phyloP scores from a whole-genome alignment of 1,140 invertebrate genomes.

The Micrasema longulum region DNA sequence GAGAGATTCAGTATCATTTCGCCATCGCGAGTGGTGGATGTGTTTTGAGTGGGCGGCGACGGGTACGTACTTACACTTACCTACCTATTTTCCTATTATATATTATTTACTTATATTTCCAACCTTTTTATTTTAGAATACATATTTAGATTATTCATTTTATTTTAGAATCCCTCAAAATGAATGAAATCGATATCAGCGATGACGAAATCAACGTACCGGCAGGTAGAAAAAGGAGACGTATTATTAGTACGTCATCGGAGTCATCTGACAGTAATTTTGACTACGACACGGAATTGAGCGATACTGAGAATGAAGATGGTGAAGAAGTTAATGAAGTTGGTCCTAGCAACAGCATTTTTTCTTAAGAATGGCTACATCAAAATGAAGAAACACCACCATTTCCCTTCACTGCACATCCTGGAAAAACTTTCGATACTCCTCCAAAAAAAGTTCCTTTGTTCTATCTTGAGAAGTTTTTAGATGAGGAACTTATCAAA shows the following conservation, averaged over 20 bases:
- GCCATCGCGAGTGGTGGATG: not conserved
- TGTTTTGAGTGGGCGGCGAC: conserved; percentile 27
- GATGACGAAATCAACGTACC: conserved; percentile 38
- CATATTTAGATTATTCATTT: conserved; percentile 39
- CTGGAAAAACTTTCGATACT: conserved; percentile 48
- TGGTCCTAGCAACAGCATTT: conserved; percentile 46
- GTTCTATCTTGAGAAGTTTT: conserved; percentile 47
- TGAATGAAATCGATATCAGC: conserved; percentile 45
- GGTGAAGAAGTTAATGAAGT: conserved; percentile 46
- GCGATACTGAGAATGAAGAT: conserved; percentile 49
- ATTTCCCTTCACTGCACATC: conserved; percentile 47
- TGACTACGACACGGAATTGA: conserved; percentile 49
- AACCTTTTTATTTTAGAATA: conserved; percentile 43
- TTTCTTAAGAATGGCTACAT: conserved; percentile 47
- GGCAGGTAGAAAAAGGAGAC: conserved; percentile 45
- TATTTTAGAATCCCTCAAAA: too few relatives aligned
- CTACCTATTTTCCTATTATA: conserved; percentile 44
- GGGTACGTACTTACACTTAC: conserved; percentile 45
- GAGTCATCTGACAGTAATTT: too few relatives aligned
- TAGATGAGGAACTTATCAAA: conserved; percentile 45
- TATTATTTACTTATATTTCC: conserved; percentile 46
- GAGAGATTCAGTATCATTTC: conserved; percentile 41
- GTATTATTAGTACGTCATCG: conserved; percentile 49
- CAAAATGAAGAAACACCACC: conserved; percentile 52
- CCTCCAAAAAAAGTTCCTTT: conserved; percentile 47